A percentile compares a stretch with the other conserved stretches of the same genome.
These are phyloP conservation scores for Neomicropteryx cornuta DNA, from an alignment of 1,140 invertebrate genomes.

Conservation along the genomic window DNA sequence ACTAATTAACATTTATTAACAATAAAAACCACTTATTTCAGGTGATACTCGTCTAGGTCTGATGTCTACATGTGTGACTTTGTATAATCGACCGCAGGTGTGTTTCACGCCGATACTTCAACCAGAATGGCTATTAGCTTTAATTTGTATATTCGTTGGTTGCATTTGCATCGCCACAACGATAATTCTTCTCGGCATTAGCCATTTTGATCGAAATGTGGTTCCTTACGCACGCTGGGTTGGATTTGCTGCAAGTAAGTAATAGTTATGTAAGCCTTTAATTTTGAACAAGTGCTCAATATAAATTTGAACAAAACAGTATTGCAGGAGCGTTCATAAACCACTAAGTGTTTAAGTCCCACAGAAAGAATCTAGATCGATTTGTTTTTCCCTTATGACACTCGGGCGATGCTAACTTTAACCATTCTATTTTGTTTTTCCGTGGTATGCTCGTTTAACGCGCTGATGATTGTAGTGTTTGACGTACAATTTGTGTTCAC, in stretches of 20 bases:
- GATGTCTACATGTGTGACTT: constrained; percentile 88
- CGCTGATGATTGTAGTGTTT: too few species aligned
- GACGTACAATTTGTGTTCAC: too few species aligned
- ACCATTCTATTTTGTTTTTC: too few species aligned
- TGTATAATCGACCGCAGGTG: constrained; percentile 78
- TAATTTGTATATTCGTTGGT: constrained; percentile 85
- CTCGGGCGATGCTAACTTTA: too few species aligned
- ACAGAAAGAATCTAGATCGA: too few species aligned
- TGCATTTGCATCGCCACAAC: constrained; percentile 89
- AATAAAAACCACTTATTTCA: constrained; percentile 25
- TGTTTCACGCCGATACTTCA: constrained; percentile 81
- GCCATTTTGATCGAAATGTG: constrained; percentile 84
- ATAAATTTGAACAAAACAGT: background rate
- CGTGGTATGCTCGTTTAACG: too few species aligned
- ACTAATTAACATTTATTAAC: background rate
- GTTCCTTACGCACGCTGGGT: constrained; percentile 90
- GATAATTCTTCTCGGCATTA: constrained; percentile 74
- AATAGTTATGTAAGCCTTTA: constrained; percentile 5
- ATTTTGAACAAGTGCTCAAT: constrained; percentile 1
- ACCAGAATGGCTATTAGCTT: constrained; percentile 81
- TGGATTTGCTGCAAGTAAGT: constrained; percentile 87
- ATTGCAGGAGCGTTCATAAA: background rate
- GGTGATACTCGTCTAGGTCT: constrained; percentile 82
- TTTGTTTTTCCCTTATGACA: too few species aligned
- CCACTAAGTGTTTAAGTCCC: constrained; percentile 1